phyloP scores from a whole-genome alignment of 2,888 invertebrate genomes.

The Lithodes maja region DNA sequence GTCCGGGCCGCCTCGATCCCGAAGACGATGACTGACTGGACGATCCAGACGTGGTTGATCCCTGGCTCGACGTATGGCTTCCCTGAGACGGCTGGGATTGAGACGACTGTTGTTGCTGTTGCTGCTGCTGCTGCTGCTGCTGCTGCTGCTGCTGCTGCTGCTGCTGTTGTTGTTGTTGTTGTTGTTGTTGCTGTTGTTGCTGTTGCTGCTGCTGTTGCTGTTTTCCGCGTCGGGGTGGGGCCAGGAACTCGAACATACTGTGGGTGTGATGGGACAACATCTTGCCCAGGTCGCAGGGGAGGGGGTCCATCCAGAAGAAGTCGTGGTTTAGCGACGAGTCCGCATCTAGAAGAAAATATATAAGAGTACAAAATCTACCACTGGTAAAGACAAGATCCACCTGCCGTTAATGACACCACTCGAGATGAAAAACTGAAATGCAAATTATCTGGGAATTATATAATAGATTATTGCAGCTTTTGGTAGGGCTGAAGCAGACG shows the following conservation, averaged over 20 bases:
- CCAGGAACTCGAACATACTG: constrained; percentile 96
- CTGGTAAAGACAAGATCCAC: neutral
- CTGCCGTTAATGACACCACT: no score
- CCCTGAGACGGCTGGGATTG: constrained; percentile 27
- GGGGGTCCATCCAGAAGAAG: constrained; percentile 98
- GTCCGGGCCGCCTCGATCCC: constrained; percentile 52
- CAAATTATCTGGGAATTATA: no score
- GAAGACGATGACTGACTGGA: constrained; percentile 25
- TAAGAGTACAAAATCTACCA: no score
- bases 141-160: constrained; percentile 56
- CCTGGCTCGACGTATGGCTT: constrained; percentile 33
- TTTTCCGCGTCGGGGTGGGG: constrained; percentile 81
- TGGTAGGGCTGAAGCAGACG: no score
- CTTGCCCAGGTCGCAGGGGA: constrained; percentile 92
- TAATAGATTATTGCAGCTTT: no score
- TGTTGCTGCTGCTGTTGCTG: constrained; percentile 61
- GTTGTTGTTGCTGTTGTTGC: constrained; percentile 49
- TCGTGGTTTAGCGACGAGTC: constrained; percentile 97
- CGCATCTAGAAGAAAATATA: constrained; percentile 80
- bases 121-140: constrained; percentile 50
- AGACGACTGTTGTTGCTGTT: constrained; percentile 43
- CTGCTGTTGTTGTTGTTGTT: constrained; percentile 20
- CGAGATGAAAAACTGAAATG: no score
- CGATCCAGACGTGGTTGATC: constrained; percentile 30
- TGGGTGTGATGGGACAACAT: constrained; percentile 93